Percentiles rank a stretch among this genome's conserved stretches.
Conservation (phyloP, 2,888 invertebrate species). For the Gari tellinella region DNA sequence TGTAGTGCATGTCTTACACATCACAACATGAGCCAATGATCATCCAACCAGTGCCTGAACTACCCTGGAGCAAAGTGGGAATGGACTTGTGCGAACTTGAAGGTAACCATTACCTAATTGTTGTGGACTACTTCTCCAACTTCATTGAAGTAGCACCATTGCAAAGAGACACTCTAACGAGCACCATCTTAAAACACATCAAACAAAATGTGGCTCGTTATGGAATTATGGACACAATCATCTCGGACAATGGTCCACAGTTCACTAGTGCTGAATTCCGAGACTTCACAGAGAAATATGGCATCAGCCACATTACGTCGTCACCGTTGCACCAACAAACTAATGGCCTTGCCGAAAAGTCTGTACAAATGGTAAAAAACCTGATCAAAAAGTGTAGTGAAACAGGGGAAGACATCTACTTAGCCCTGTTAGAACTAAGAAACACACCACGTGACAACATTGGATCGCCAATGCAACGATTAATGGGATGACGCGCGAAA, state of each 20-base stretch:
- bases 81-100: constrained; percentile 20
- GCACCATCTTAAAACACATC: constrained; percentile 10
- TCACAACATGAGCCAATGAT: constrained; percentile 34
- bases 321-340: constrained; percentile 53
- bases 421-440: constrained; percentile 14
- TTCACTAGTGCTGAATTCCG: constrained; percentile 49
- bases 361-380: constrained; percentile 50
- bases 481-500: constrained; percentile 45
- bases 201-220: constrained; percentile 49
- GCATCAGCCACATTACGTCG: constrained; percentile 32
- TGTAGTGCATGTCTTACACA: constrained; percentile 32
- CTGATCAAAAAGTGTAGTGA: constrained; percentile 24
- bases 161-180: constrained; percentile 15
- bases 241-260: constrained; percentile 59
- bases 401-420: constrained; percentile 27
- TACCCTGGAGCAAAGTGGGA: constrained; percentile 42
- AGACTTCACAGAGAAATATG: constrained; percentile 16
- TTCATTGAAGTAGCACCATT: constrained; percentile 24
- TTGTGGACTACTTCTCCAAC: constrained; percentile 32
- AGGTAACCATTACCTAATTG: constrained; percentile 25
- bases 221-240: constrained; percentile 50
- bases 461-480: constrained; percentile 50
- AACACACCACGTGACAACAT: constrained; percentile 25
- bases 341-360: constrained; percentile 62
- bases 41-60: constrained; percentile 19